A percentile compares a stretch with the other conserved stretches of the same genome.
Evolutionary conservation across 1,140 invertebrate species (phyloP).

Genomic region (Chironomus striatipennis): DNA sequence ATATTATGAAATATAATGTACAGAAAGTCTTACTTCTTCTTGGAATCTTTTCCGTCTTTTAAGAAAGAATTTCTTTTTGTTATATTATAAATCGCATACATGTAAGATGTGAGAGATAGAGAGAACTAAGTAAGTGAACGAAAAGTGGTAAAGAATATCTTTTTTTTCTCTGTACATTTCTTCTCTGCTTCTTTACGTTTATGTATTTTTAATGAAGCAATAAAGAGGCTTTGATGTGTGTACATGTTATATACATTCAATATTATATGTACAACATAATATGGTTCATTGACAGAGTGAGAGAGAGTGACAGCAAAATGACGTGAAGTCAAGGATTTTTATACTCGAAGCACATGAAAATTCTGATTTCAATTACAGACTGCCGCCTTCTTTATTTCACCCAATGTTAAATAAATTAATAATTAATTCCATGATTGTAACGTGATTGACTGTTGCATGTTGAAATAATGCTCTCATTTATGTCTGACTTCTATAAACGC

Average conservation of each 20-base stretch:
- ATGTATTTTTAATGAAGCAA: background rate
- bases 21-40: background rate
- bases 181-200: background rate
- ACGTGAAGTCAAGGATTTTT: conserved; percentile 11
- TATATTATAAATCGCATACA: too few species aligned
- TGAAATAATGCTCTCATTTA: background rate
- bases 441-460: background rate
- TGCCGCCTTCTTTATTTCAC: background rate
- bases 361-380: background rate
- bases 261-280: background rate
- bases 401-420: background rate
- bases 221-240: background rate
- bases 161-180: too few species aligned
- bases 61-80: too few species aligned
- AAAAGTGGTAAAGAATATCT: too few species aligned
- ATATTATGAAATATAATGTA: background rate
- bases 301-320: background rate
- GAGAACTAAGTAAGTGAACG: too few species aligned
- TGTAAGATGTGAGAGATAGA: too few species aligned
- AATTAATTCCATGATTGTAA: too few species aligned
- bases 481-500: background rate
- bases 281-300: background rate
- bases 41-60: too few species aligned
- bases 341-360: background rate
- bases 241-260: background rate